Percentiles rank a stretch among this genome's conserved stretches.
Evolutionary conservation across 2,113 vertebrate species (phyloP).

Genomic region (Tupaia chinensis): DNA sequence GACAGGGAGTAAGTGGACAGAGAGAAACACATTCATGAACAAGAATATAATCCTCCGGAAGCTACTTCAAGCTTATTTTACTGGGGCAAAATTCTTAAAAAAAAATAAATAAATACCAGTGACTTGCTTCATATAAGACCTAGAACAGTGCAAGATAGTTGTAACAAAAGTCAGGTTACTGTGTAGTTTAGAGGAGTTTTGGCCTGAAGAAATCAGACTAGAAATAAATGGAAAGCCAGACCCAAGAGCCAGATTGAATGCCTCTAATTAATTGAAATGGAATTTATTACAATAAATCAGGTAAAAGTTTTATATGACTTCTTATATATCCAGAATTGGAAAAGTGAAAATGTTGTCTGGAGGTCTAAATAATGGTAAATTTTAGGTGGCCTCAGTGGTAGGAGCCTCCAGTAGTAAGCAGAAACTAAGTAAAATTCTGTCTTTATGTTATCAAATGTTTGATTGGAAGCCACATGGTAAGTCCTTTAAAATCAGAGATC

Average conservation of each 20-base stretch:
- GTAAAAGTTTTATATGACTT: conserved; percentile 12
- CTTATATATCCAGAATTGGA: neutral
- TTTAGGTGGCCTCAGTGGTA: neutral
- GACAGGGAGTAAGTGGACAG: neutral
- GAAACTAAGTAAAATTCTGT: neutral
- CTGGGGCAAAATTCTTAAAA: neutral
- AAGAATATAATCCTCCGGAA: conserved; percentile 8
- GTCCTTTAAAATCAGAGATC: neutral
- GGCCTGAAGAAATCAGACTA: neutral
- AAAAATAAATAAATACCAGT: neutral
- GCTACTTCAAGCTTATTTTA: neutral
- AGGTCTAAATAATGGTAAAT: neutral
- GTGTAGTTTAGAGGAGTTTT: neutral
- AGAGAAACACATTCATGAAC: neutral
- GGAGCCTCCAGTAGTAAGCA: neutral
- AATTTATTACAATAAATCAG: conserved; percentile 12
- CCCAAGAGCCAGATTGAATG: conserved; percentile 10
- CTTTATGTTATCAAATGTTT: neutral
- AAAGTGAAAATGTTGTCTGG: neutral
- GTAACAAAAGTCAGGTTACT: neutral
- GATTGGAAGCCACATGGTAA: neutral
- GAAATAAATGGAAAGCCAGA: conserved; percentile 63
- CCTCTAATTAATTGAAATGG: neutral
- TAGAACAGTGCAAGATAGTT: neutral
- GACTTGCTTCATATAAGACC: neutral